Evolutionary conservation across 2,888 invertebrate species (phyloP).

Genomic region (Crepidodera aurea): DNA sequence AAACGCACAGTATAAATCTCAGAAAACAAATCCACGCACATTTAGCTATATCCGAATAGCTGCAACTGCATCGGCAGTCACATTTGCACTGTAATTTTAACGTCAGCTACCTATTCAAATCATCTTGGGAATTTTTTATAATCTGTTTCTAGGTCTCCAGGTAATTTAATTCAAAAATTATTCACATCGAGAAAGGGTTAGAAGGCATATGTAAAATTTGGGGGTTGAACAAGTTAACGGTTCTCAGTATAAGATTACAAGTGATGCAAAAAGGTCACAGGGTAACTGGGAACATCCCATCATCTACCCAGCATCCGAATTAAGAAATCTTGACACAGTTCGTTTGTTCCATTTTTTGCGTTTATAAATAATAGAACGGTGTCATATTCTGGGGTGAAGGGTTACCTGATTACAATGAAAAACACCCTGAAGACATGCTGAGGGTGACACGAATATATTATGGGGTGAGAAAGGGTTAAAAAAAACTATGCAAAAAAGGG

Average conservation of each 20-base stretch:
- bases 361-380: constrained; percentile 60
- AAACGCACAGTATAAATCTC: too few relatives aligned
- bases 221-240: constrained; percentile 40
- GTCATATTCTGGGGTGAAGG: constrained; percentile 62
- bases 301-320: constrained; percentile 42
- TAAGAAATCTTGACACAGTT: constrained; percentile 62
- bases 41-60: too few relatives aligned
- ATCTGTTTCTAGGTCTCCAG: neutral
- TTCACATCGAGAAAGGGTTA: constrained; percentile 22
- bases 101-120: neutral
- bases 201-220: constrained; percentile 16
- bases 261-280: constrained; percentile 54
- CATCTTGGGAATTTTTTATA: neutral
- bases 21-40: too few relatives aligned
- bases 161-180: constrained; percentile 24
- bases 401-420: constrained; percentile 60
- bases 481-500: constrained; percentile 63
- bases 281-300: constrained; percentile 39
- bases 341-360: constrained; percentile 62
- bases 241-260: constrained; percentile 50
- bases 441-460: constrained; percentile 60
- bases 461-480: constrained; percentile 61
- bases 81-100: neutral
- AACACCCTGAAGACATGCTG: constrained; percentile 62
- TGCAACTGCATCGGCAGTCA: neutral